These are phyloP conservation scores for Phyllotreta striolata DNA, from an alignment of 2,888 invertebrate species.

Conservation along the genomic window DNA sequence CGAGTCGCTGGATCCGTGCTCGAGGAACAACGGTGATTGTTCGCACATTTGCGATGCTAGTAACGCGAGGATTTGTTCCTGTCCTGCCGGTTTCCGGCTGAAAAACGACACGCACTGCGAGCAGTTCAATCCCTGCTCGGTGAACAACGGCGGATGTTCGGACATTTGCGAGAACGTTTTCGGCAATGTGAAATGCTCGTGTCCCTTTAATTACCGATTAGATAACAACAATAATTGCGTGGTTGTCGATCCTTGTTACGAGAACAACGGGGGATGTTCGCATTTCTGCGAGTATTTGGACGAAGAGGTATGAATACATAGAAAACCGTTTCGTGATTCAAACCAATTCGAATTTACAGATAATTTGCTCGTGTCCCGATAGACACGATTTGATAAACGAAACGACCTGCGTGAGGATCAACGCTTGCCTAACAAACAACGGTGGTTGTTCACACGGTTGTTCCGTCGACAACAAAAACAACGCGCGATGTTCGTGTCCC, in stretches of 20 bases:
- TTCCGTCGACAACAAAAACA: constrained; percentile 48
- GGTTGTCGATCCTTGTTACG: constrained; percentile 49
- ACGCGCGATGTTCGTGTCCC: constrained; percentile 61
- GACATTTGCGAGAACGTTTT: constrained; percentile 61
- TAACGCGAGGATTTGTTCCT: constrained; percentile 39
- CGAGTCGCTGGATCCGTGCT: constrained; percentile 50
- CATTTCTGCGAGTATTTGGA: constrained; percentile 52
- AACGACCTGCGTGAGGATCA: constrained; percentile 53
- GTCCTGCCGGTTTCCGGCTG: constrained; percentile 57
- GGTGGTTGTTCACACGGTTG: constrained; percentile 70
- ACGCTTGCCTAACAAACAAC: constrained; percentile 60
- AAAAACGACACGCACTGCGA: constrained; percentile 59
- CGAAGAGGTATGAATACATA: constrained; percentile 48
- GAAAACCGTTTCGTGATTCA: background rate
- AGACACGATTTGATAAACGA: constrained; percentile 52
- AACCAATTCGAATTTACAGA: constrained; percentile 36
- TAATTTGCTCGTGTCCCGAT: constrained; percentile 64
- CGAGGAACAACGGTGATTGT: constrained; percentile 66
- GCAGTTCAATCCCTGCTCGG: constrained; percentile 60
- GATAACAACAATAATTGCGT: constrained; percentile 54
- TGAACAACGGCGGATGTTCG: constrained; percentile 61
- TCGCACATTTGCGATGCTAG: constrained; percentile 62
- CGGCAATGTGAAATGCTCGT: constrained; percentile 64
- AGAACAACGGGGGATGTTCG: constrained; percentile 50
- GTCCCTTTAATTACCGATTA: constrained; percentile 62